Evolutionary conservation across 2,888 invertebrate species (phyloP).

Genomic region (Fabriciana adippe): DNA sequence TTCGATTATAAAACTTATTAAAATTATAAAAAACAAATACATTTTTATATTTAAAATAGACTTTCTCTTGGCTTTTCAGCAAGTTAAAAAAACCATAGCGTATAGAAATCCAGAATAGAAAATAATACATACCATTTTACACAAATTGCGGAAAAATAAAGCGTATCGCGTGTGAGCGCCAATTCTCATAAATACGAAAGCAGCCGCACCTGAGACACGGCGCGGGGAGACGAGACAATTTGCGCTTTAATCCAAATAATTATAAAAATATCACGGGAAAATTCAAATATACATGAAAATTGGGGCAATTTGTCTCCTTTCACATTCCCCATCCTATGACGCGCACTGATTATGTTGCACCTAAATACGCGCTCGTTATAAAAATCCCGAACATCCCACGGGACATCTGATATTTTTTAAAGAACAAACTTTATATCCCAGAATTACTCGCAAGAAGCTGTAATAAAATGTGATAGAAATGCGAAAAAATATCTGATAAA

Average conservation of each 20-base stretch:
- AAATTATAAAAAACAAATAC: background rate
- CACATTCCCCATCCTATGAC: constrained; percentile 4
- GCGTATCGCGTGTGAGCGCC: background rate
- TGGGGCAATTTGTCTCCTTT: constrained; percentile 17
- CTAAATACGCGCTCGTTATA: background rate
- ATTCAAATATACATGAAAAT: constrained; percentile 17
- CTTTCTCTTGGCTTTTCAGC: too few relatives aligned
- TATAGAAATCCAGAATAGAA: background rate
- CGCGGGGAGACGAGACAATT: constrained; percentile 4
- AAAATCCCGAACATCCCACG: background rate
- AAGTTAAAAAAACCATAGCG: background rate
- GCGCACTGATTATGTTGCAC: background rate
- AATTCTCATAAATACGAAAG: constrained; percentile 21
- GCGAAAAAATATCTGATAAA: too few relatives aligned
- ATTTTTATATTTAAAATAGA: background rate
- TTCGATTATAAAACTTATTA: too few relatives aligned
- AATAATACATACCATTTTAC: constrained; percentile 7
- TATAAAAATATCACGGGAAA: constrained; percentile 16
- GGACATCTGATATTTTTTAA: constrained; percentile 1
- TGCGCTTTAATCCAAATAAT: constrained; percentile 18
- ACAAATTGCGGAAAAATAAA: constrained; percentile 11
- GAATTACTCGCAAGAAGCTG: too few relatives aligned
- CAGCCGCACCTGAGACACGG: constrained; percentile 18
- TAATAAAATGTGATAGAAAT: too few relatives aligned
- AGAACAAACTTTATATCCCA: too few relatives aligned